phyloP scores from a whole-genome alignment of 1,140 invertebrate genomes.

The Tetramorium simillimum region DNA sequence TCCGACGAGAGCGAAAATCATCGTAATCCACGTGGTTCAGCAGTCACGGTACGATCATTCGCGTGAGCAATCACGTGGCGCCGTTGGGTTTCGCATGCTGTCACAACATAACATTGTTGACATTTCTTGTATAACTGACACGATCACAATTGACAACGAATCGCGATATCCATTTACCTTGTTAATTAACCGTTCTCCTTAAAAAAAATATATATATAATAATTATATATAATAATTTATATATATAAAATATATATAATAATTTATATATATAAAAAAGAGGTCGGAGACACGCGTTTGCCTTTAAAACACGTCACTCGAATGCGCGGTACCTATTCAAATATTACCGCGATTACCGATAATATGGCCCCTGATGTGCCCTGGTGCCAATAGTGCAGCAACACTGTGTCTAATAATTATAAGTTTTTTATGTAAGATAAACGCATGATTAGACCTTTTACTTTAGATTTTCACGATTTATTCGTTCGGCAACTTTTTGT shows the following conservation, averaged over 20 bases:
- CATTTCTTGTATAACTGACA: background rate
- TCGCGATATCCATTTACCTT: background rate
- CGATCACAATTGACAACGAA: background rate
- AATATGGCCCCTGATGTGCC: background rate
- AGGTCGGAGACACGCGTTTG: background rate
- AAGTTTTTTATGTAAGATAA: too few species aligned
- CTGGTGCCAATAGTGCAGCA: too few species aligned
- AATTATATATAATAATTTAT: too few species aligned
- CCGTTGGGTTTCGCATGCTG: constrained; percentile 64
- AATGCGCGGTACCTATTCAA: too few species aligned
- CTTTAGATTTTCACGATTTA: too few species aligned
- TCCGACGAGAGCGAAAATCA: constrained; percentile 22
- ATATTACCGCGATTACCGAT: constrained; percentile 59
- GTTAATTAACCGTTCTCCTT: background rate
- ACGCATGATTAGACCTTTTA: too few species aligned
- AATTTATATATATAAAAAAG: too few species aligned
- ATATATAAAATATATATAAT: too few species aligned
- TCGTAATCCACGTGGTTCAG: constrained; percentile 54
- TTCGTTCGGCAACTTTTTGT: too few species aligned
- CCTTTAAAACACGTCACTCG: background rate
- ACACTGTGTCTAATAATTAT: too few species aligned
- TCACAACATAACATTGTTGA: background rate
- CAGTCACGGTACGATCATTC: background rate
- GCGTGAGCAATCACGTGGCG: constrained; percentile 72
- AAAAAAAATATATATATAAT: too few species aligned